Evolutionary conservation across 2,888 invertebrate species (phyloP).

Genomic region (Oscheius sp.): DNA sequence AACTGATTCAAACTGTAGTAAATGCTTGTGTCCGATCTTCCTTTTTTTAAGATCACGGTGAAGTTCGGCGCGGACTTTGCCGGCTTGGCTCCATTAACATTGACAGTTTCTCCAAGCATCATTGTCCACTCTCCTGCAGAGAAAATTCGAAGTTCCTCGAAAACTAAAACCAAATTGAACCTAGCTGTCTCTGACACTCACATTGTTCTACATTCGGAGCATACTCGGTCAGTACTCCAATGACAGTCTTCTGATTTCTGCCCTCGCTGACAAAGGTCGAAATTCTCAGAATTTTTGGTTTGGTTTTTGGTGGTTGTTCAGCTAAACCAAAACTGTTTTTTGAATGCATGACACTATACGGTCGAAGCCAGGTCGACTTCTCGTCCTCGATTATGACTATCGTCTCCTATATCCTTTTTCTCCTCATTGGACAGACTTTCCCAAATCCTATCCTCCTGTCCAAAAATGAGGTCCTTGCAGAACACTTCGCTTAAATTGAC

Average conservation of each 20-base stretch:
- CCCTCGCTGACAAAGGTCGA: background rate
- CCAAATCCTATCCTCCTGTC: too few relatives aligned
- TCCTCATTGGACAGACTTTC: too few relatives aligned
- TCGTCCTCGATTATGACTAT: background rate
- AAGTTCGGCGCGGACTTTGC: too few relatives aligned
- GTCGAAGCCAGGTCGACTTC: background rate
- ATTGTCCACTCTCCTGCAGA: background rate
- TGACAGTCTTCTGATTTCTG: background rate
- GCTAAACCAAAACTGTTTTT: background rate
- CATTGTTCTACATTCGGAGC: conserved; percentile 1
- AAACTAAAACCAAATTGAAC: background rate
- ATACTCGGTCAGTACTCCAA: background rate
- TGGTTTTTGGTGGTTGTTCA: background rate
- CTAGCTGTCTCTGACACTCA: background rate
- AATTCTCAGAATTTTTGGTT: background rate
- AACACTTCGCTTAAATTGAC: too few relatives aligned
- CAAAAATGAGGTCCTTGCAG: too few relatives aligned
- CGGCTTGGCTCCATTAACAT: background rate
- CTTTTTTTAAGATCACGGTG: too few relatives aligned
- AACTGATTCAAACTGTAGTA: too few relatives aligned
- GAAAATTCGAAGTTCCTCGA: background rate
- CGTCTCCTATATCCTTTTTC: too few relatives aligned
- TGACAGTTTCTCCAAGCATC: background rate
- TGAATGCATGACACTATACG: background rate
- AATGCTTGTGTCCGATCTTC: too few relatives aligned